These are phyloP conservation scores for Brachyptera risi DNA, from an alignment of 2,888 invertebrate species.

Conservation along the genomic window DNA sequence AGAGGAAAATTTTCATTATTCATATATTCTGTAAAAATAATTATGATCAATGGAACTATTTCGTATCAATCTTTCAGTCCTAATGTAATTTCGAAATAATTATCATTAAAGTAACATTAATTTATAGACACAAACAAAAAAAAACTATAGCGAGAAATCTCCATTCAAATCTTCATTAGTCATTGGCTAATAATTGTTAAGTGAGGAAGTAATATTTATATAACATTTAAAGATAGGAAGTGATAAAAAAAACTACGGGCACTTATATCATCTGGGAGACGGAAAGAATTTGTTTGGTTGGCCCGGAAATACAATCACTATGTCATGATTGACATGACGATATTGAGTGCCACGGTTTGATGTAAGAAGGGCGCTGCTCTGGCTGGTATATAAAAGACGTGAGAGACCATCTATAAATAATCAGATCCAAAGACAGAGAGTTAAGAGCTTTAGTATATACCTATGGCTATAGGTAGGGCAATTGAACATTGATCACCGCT, in stretches of 20 bases:
- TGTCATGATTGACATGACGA: neutral
- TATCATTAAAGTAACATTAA: neutral
- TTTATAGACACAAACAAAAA: neutral
- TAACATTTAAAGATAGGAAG: slow-evolving; percentile 12
- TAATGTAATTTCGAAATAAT: too few species aligned
- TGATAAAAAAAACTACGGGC: neutral
- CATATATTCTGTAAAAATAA: too few species aligned
- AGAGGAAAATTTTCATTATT: too few species aligned
- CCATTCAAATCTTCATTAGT: neutral
- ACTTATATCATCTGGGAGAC: too few species aligned
- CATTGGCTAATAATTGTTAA: neutral
- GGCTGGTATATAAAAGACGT: too few species aligned
- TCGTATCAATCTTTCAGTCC: too few species aligned
- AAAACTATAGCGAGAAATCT: neutral
- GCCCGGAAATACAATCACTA: slow-evolving; percentile 10
- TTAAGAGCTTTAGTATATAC: too few species aligned
- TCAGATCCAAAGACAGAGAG: too few species aligned
- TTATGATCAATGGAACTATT: too few species aligned
- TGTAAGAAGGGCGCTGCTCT: too few species aligned
- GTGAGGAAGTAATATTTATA: slow-evolving; percentile 11
- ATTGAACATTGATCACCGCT: neutral
- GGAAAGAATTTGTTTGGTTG: neutral
- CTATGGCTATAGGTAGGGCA: too few species aligned
- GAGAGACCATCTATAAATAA: too few species aligned
- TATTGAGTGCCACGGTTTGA: neutral